These are phyloP conservation scores for Chauna torquata DNA, from an alignment of 2,113 vertebrate genomes.

Conservation along the genomic window DNA sequence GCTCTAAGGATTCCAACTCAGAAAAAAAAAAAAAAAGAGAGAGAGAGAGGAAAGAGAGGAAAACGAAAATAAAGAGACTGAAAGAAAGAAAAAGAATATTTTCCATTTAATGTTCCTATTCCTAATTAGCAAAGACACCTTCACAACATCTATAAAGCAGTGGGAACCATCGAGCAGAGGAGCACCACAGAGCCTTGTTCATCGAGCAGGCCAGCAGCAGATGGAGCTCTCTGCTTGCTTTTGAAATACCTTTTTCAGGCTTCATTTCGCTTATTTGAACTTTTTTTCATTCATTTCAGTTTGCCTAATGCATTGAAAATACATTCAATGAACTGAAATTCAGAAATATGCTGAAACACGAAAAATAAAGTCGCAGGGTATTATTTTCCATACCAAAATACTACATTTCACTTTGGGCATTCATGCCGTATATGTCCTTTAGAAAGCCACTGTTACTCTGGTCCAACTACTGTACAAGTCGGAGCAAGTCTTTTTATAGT, in stretches of 20 bases:
- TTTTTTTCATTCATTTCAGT: not conserved
- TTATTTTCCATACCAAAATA: not conserved
- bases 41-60: accelerated
- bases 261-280: accelerated
- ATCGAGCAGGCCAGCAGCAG: constrained; percentile 44
- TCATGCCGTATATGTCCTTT: accelerated
- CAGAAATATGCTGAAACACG: not conserved
- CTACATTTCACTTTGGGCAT: accelerated
- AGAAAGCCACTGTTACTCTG: not conserved
- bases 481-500: accelerated
- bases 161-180: accelerated
- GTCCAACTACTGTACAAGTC: not conserved
- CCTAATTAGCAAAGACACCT: not conserved
- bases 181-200: not conserved
- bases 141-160: not conserved
- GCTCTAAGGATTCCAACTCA: not conserved
- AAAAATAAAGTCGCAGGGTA: not conserved
- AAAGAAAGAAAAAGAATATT: not conserved
- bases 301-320: not conserved
- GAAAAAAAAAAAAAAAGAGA: not conserved
- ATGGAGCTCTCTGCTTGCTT: constrained; percentile 57
- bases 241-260: accelerated
- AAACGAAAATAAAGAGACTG: not conserved
- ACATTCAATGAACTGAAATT: not conserved
- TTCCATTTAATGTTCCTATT: not conserved